phyloP scores from a whole-genome alignment of 1,140 invertebrate species.

The Chrysoperla carnea region DNA sequence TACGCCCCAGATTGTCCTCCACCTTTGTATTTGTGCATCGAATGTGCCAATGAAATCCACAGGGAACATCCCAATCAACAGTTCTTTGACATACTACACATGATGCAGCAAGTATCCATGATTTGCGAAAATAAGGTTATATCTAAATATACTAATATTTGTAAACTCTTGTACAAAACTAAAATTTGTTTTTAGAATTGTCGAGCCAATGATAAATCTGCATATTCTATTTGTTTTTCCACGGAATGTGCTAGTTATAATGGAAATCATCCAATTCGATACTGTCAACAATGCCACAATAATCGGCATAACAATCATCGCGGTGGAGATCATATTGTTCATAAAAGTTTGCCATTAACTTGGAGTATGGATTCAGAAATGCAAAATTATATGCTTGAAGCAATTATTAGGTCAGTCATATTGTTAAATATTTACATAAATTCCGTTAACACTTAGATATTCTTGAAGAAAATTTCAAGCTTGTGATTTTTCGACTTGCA shows the following conservation, averaged over 20 bases:
- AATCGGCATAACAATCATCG: conserved; percentile 72
- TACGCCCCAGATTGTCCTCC: conserved; percentile 76
- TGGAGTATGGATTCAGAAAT: conserved; percentile 80
- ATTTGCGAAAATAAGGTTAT: conserved; percentile 91
- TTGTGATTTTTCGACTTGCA: neutral
- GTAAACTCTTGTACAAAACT: neutral
- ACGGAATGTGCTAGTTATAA: conserved; percentile 93
- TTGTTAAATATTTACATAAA: too few relatives aligned
- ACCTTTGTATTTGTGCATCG: conserved; percentile 88
- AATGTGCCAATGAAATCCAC: conserved; percentile 86
- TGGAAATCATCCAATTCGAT: conserved; percentile 85
- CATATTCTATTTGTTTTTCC: conserved; percentile 91
- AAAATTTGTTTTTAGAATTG: conserved; percentile 53
- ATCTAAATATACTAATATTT: too few relatives aligned
- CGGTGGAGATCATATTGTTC: conserved; percentile 77
- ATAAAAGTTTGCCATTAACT: conserved; percentile 65
- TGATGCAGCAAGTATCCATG: conserved; percentile 85
- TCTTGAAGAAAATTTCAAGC: too few relatives aligned
- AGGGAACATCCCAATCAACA: conserved; percentile 67
- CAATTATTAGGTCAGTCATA: conserved; percentile 71
- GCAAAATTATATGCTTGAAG: conserved; percentile 87
- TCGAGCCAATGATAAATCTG: conserved; percentile 78
- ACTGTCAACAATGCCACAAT: conserved; percentile 80
- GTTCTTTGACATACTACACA: conserved; percentile 82
- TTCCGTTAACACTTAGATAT: too few relatives aligned